Percentiles rank a stretch among this genome's conserved stretches.
Conservation (phyloP, 2,888 invertebrate genomes). For the Dryocosmus kuriphilus region DNA sequence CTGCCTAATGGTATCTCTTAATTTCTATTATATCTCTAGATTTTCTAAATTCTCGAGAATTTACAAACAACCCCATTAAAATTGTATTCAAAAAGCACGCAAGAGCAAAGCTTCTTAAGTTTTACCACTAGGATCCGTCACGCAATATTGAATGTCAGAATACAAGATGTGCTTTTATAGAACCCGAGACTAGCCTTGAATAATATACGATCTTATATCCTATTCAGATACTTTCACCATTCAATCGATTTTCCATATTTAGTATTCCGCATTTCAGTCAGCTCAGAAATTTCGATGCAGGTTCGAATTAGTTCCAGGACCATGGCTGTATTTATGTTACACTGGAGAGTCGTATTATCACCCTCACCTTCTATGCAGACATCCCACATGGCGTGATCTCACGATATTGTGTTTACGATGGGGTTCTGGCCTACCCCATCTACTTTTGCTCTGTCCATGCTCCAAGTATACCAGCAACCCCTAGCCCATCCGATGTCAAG, state of each 20-base stretch:
- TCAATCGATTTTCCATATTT: slow-evolving; percentile 5
- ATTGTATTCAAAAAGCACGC: background rate
- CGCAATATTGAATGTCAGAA: slow-evolving; percentile 10
- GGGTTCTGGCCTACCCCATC: slow-evolving; percentile 39
- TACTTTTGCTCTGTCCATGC: slow-evolving; percentile 44
- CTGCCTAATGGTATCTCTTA: background rate
- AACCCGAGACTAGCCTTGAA: slow-evolving; percentile 20
- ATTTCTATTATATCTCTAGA: background rate
- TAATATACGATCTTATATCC: slow-evolving; percentile 23
- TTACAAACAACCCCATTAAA: background rate
- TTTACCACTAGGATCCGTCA: background rate
- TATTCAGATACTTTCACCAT: background rate
- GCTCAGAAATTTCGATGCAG: slow-evolving; percentile 61
- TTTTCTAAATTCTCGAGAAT: no score
- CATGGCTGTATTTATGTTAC: slow-evolving; percentile 61
- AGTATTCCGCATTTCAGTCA: background rate
- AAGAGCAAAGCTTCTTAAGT: background rate
- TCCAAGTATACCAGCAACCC: slow-evolving; percentile 69
- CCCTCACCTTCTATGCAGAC: slow-evolving; percentile 59
- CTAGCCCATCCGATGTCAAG: slow-evolving; percentile 71
- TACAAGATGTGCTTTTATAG: slow-evolving; percentile 3
- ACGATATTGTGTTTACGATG: slow-evolving; percentile 67
- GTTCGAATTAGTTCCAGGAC: slow-evolving; percentile 67
- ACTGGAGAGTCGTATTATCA: slow-evolving; percentile 63
- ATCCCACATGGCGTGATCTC: slow-evolving; percentile 70